Conservation (phyloP, 2,797 vertebrate species). For the Bothrops alternatus region DNA sequence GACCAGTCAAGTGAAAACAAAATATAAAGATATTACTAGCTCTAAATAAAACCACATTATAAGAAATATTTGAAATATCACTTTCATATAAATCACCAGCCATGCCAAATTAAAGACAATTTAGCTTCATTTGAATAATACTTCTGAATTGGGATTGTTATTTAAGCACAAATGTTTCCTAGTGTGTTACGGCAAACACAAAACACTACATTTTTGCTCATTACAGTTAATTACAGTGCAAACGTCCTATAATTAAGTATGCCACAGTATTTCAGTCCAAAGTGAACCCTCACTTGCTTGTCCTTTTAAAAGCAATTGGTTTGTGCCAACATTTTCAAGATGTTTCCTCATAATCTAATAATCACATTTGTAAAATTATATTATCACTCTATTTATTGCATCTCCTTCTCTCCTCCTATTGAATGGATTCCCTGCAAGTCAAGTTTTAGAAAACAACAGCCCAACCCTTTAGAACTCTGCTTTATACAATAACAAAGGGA, state of each 20-base stretch:
- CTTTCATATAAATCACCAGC: conserved; percentile 28
- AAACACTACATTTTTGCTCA: conserved; percentile 36
- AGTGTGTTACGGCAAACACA: conserved; percentile 12
- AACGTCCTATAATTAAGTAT: conserved; percentile 49
- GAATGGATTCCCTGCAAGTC: conserved; percentile 23
- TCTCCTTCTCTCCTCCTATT: conserved; percentile 24
- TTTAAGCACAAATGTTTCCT: conserved; percentile 19
- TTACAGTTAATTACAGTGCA: conserved; percentile 50
- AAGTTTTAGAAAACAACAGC: conserved; percentile 36
- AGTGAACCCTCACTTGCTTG: conserved; percentile 14
- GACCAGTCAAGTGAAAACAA: conserved; percentile 31
- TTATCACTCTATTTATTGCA: conserved; percentile 30
- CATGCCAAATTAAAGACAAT: conserved; percentile 18
- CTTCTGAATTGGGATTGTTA: conserved; percentile 10
- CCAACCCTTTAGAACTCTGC: conserved; percentile 36
- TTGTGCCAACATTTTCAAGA: neutral
- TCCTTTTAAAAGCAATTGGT: neutral
- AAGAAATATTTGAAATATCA: neutral
- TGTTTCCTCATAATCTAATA: neutral
- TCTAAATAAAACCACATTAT: neutral
- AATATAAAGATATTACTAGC: conserved; percentile 13
- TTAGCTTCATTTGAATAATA: conserved; percentile 13
- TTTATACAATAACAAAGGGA: conserved; percentile 43
- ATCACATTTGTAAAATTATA: conserved; percentile 32
- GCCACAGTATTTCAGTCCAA: neutral